Conservation (phyloP, 2,888 invertebrate genomes). For the Pogonocherus hispidulus region DNA sequence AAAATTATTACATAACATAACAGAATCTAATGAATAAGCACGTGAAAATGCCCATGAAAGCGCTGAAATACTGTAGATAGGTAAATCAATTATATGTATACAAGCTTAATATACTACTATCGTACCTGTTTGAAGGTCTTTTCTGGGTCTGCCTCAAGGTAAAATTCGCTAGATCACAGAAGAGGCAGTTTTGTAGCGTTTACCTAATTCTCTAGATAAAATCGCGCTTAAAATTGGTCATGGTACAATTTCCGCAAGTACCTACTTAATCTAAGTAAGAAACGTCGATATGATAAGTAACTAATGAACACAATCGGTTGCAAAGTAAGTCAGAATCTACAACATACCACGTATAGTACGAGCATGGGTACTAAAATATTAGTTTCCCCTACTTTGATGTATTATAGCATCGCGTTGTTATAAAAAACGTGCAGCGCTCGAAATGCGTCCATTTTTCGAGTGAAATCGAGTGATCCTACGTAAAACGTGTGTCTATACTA, state of each 20-base stretch:
- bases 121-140: constrained; percentile 37
- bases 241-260: background rate
- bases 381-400: constrained; percentile 32
- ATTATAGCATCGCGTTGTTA: constrained; percentile 29
- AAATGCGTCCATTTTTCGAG: constrained; percentile 26
- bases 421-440: constrained; percentile 40
- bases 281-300: background rate
- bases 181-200: background rate
- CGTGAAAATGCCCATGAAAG: background rate
- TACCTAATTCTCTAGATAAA: constrained; percentile 10
- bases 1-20: constrained; percentile 27
- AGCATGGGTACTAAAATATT: constrained; percentile 36
- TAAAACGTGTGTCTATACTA: constrained; percentile 42
- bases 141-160: constrained; percentile 14
- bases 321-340: constrained; percentile 30
- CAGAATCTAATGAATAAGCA: too few relatives aligned
- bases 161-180: constrained; percentile 21
- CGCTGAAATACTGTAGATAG: too few relatives aligned
- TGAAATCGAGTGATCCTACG: constrained; percentile 21
- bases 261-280: constrained; percentile 10
- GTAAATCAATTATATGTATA: background rate
- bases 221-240: constrained; percentile 1
- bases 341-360: constrained; percentile 34
- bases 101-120: constrained; percentile 22
- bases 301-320: constrained; percentile 43